These are phyloP conservation scores for Hippocampus comes DNA, from an alignment of 2,113 vertebrate genomes.

Conservation along the genomic window DNA sequence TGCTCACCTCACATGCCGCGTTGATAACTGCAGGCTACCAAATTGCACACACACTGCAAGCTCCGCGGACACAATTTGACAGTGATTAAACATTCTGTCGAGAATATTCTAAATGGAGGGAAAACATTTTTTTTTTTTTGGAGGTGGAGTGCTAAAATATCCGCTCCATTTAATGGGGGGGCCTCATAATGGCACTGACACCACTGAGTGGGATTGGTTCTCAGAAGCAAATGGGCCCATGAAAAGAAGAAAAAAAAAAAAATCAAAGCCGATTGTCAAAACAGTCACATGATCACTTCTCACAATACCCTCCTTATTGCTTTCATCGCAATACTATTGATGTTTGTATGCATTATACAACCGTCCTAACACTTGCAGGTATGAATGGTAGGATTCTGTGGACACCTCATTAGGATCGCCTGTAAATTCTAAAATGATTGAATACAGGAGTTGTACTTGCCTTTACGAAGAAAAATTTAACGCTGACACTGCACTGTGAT, in stretches of 20 bases:
- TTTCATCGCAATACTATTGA: slow-evolving; percentile 15
- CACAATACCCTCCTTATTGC: slow-evolving; percentile 18
- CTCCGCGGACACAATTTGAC: slow-evolving; percentile 25
- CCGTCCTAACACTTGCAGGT: neutral
- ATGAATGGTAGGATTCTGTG: neutral
- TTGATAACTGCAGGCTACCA: slow-evolving; percentile 6
- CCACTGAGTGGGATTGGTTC: slow-evolving; percentile 29
- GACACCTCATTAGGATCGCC: neutral
- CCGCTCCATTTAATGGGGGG: neutral
- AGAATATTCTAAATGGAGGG: slow-evolving; percentile 2
- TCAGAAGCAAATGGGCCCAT: slow-evolving; percentile 13
- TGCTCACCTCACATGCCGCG: slow-evolving; percentile 27
- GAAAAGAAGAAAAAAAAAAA: slow-evolving; percentile 22
- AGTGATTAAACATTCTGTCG: slow-evolving; percentile 21
- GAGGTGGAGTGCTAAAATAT: neutral
- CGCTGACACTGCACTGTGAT: neutral
- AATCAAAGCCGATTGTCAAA: slow-evolving; percentile 41
- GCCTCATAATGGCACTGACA: slow-evolving; percentile 22
- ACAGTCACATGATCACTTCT: slow-evolving; percentile 7
- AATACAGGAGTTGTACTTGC: neutral
- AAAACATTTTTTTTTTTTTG: neutral
- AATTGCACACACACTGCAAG: slow-evolving; percentile 6
- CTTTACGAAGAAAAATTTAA: neutral
- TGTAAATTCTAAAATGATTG: neutral
- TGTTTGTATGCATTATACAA: neutral